Evolutionary conservation across 2,797 vertebrate species (phyloP).

Genomic region (Urocyon cinereoargenteus): DNA sequence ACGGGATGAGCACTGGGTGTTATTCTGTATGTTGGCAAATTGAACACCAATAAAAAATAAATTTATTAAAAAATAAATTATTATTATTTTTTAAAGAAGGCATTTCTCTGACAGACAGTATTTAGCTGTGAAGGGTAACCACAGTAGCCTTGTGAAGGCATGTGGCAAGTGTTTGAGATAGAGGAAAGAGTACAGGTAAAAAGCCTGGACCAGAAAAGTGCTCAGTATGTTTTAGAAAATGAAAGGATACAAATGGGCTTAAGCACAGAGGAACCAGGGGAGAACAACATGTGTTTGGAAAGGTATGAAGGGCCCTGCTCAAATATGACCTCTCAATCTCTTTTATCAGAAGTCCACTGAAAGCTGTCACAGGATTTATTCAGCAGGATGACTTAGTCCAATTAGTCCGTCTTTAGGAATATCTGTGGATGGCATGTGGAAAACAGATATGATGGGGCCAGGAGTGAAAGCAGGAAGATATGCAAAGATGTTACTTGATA

Average conservation of each 20-base stretch:
- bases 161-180: background rate
- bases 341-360: background rate
- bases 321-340: background rate
- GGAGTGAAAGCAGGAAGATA: background rate
- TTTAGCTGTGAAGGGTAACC: background rate
- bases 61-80: too few species aligned
- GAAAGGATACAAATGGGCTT: background rate
- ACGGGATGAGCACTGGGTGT: too few species aligned
- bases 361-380: background rate
- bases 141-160: background rate
- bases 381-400: background rate
- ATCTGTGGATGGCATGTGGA: background rate
- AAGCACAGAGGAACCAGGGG: background rate
- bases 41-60: too few species aligned
- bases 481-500: background rate
- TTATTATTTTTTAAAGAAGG: too few species aligned
- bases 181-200: background rate
- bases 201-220: background rate
- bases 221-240: background rate
- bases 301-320: background rate
- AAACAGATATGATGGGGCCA: background rate
- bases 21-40: too few species aligned
- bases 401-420: background rate
- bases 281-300: background rate
- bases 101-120: background rate